These are phyloP conservation scores for Acanthopagrus latus DNA, from an alignment of 2,797 vertebrate genomes.

Conservation along the genomic window DNA sequence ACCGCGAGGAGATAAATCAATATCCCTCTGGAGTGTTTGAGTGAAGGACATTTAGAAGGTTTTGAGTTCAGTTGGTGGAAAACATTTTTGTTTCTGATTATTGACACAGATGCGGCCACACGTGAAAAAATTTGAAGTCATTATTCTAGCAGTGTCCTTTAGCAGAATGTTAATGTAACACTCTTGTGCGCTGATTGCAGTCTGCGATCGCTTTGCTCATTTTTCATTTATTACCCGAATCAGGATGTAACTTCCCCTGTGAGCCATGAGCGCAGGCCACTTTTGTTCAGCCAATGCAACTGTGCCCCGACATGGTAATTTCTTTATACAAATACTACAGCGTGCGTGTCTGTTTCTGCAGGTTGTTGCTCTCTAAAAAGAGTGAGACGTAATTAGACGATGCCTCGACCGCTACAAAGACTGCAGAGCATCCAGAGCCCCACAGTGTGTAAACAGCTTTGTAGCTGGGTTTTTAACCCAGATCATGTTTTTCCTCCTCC, in stretches of 20 bases:
- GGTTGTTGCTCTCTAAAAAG: neutral
- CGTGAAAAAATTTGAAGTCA: neutral
- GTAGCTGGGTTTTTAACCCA: neutral
- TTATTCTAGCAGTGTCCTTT: neutral
- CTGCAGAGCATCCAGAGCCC: neutral
- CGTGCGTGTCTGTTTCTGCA: neutral
- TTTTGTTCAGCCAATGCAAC: neutral
- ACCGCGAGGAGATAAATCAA: constrained; percentile 29
- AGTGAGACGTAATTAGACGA: neutral
- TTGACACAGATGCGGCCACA: neutral
- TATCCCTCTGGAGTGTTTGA: constrained; percentile 33
- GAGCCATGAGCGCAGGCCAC: neutral
- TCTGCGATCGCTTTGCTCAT: neutral
- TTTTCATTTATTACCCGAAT: neutral
- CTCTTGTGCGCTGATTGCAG: neutral
- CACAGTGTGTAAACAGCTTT: constrained; percentile 4
- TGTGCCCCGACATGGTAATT: neutral
- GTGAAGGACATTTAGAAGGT: constrained; percentile 20
- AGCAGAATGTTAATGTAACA: neutral
- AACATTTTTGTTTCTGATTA: neutral
- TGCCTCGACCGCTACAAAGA: neutral
- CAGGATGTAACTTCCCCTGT: neutral
- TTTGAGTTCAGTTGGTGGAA: constrained; percentile 6
- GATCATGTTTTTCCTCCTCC: constrained; percentile 4
- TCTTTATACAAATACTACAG: neutral